Base-by-base conservation (phyloP, 2,113 vertebrate genomes). In the Neogobius melanostomus region DNA sequence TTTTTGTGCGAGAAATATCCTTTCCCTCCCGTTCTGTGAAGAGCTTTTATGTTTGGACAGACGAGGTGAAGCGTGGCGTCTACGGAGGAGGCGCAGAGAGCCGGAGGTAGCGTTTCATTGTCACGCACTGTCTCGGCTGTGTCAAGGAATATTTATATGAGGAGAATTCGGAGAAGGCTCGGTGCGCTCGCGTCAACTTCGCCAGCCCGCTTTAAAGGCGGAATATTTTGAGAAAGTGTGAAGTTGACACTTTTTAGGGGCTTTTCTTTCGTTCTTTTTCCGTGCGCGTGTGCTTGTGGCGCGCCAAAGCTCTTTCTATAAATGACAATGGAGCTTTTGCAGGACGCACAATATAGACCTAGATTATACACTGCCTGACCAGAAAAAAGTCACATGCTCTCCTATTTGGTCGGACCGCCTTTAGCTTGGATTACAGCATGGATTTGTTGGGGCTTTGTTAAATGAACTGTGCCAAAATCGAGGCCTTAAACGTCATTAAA, bases 101-200 rank as follows among this genome's bases (percentile, higher is more conserved):
- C 11, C 5, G 54, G 42, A 45, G 15, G 59, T 61, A 9, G 42
- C 53, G 42, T 61, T 28, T 60, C 15, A 61, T 61, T 45, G 59
- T 44, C 14, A n/a, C 10, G 59, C 59, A 43, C 12, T 16, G 42
- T 61, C 59, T 44, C 14, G 3, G 36, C 12, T 61, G 14, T 44
- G 42, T 44, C 36, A 43, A 15, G 14, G 59, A 61, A 61, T 61
- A 61, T 61, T 61, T 61, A 61, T 61, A 61, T 45, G 16, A 14
- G 59, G 42, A 61, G 59, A 7, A 44, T 42, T 7, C 17, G 36
- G 14, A 42, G 42, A 61, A 61, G 12, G 42, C 59, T 61, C 6
- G 11, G 59, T 44, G 42, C 59, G 6, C 59, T 44, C 42, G 6
- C 44, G 59, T 44, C 59, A 61, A 61, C 42, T 44, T 15, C 44